Evolutionary conservation across 2,113 vertebrate species (phyloP).

Genomic region (Typhlomys cinereus): DNA sequence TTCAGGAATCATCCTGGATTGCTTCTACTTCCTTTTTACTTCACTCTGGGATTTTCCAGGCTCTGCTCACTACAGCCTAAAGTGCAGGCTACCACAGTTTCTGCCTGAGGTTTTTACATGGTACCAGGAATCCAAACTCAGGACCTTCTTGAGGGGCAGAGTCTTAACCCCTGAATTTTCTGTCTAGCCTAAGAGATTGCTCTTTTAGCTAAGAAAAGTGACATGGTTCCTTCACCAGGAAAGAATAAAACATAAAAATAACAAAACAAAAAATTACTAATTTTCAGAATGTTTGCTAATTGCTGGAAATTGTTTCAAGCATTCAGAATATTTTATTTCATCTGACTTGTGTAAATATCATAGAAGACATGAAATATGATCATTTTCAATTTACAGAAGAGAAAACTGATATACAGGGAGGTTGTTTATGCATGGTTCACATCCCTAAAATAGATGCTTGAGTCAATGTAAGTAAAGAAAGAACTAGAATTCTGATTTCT

Average conservation of each 20-base stretch:
- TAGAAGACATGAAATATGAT: not conserved
- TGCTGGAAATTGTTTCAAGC: not conserved
- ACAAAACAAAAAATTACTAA: no score
- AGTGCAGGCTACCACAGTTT: no score
- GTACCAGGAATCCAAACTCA: no score
- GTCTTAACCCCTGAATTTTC: no score
- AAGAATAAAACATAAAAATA: not conserved
- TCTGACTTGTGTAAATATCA: not conserved
- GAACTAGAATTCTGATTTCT: not conserved
- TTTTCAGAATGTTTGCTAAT: not conserved
- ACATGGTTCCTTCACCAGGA: not conserved
- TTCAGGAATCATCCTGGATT: no score
- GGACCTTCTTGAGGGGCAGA: no score
- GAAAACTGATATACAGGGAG: not conserved
- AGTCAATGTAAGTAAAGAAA: not conserved
- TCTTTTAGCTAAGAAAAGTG: not conserved
- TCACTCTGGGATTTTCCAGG: no score
- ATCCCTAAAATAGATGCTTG: not conserved
- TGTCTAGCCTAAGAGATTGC: no score
- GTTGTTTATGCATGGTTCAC: not conserved
- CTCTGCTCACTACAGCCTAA: no score
- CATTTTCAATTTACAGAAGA: not conserved
- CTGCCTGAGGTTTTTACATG: no score
- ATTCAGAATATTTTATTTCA: not conserved
- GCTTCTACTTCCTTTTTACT: no score